phyloP scores from a whole-genome alignment of 2,888 invertebrate genomes.

The Pristionchus exspectatus region DNA sequence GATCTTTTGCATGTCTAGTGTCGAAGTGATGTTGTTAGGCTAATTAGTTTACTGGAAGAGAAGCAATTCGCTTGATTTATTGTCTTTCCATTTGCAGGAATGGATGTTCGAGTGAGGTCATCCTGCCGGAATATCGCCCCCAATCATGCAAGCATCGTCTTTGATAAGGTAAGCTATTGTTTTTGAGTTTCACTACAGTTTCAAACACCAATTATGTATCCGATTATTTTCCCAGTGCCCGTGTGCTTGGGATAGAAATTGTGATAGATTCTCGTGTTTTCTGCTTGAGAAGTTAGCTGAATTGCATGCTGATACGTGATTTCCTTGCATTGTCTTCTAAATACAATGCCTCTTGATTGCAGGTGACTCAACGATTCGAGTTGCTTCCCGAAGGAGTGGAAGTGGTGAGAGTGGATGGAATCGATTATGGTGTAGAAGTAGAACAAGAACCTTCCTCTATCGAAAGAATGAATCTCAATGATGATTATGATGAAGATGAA shows the following conservation, averaged over 20 bases:
- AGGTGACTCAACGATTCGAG: conserved; percentile 47
- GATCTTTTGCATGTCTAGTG: background rate
- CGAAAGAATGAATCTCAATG: background rate
- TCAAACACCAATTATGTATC: background rate
- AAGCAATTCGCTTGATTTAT: background rate
- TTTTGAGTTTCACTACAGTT: background rate
- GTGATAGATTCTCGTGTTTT: background rate
- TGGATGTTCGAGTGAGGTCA: background rate
- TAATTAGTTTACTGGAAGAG: background rate
- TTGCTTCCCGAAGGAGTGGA: conserved; percentile 6
- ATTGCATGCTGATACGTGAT: background rate
- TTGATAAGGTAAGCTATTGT: conserved; percentile 13
- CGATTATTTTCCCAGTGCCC: background rate
- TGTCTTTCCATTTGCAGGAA: background rate
- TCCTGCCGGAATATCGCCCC: conserved; percentile 24
- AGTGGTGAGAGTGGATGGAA: conserved; percentile 47
- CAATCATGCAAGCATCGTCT: conserved; percentile 43
- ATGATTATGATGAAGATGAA: background rate
- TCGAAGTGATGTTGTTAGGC: background rate
- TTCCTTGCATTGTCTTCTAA: background rate
- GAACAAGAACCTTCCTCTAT: background rate
- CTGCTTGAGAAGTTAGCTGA: background rate
- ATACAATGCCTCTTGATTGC: background rate
- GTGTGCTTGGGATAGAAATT: background rate
- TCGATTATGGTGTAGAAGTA: conserved; percentile 3